phyloP scores from a whole-genome alignment of 2,113 vertebrate species.

The Psephotus haematonotus region DNA sequence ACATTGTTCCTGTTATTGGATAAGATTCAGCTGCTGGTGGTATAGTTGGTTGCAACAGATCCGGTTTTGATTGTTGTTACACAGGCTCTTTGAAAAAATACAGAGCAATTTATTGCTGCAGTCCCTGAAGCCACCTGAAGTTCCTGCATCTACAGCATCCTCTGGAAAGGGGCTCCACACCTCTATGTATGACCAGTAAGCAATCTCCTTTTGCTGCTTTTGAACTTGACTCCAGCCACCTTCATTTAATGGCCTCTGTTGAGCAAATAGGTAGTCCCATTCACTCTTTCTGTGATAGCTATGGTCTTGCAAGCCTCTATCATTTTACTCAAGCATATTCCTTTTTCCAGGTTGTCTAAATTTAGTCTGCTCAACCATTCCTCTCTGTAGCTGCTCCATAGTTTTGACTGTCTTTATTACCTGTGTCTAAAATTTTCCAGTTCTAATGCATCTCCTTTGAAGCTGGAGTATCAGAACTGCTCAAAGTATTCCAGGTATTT shows the following conservation, averaged over 20 bases:
- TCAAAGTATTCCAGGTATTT: neutral
- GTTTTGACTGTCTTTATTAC: neutral
- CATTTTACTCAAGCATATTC: neutral
- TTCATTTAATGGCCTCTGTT: neutral
- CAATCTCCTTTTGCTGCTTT: neutral
- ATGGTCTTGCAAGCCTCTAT: neutral
- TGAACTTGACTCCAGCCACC: neutral
- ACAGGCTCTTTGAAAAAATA: neutral
- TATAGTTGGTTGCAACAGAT: neutral
- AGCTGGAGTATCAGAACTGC: neutral
- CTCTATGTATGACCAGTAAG: rapidly evolving
- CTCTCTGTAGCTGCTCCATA: neutral
- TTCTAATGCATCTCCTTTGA: neutral
- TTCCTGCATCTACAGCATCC: neutral
- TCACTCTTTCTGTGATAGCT: neutral
- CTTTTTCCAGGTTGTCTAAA: neutral
- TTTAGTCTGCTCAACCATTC: neutral
- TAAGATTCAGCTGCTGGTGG: neutral
- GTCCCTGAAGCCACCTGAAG: neutral
- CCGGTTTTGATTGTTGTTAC: neutral
- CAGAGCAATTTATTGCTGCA: neutral
- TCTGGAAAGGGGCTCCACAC: neutral
- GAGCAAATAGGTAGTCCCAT: neutral
- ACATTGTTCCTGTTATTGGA: neutral
- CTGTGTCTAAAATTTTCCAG: neutral